These are phyloP conservation scores for Saccostrea echinata DNA, from an alignment of 1,140 invertebrate species.

Conservation along the genomic window DNA sequence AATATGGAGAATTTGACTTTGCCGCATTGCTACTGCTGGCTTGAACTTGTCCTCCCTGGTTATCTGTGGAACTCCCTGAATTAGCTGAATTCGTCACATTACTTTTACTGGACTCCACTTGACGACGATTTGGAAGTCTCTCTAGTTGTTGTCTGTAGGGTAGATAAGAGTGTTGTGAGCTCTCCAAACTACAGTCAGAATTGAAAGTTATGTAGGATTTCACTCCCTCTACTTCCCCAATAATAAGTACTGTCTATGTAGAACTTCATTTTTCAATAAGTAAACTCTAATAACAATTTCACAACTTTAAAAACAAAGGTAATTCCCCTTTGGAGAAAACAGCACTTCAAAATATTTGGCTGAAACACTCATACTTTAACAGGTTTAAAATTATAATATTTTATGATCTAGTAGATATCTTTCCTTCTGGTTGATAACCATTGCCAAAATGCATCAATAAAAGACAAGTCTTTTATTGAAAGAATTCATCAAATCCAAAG, in stretches of 20 bases:
- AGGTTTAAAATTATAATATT: too few species aligned
- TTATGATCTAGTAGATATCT: too few species aligned
- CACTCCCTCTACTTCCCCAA: not conserved
- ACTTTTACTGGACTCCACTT: constrained; percentile 80
- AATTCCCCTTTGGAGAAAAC: too few species aligned
- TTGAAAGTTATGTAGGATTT: constrained; percentile 31
- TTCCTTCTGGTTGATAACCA: too few species aligned
- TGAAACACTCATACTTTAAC: too few species aligned
- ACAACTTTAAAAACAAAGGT: too few species aligned
- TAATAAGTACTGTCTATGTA: not conserved
- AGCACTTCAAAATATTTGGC: too few species aligned
- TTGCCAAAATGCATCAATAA: too few species aligned
- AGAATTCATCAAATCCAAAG: too few species aligned
- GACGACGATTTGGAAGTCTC: constrained; percentile 88
- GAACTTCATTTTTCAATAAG: not conserved
- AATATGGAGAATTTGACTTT: constrained; percentile 81
- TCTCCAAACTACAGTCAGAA: constrained; percentile 40
- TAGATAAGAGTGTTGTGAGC: constrained; percentile 42
- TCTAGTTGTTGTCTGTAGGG: constrained; percentile 88
- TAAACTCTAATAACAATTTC: too few species aligned
- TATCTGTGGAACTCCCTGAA: constrained; percentile 50
- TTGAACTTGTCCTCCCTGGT: constrained; percentile 54
- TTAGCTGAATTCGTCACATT: constrained; percentile 59
- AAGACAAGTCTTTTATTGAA: too few species aligned
- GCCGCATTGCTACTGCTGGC: constrained; percentile 45